phyloP scores from a whole-genome alignment of 2,888 invertebrate species.

The Meloe dianella region DNA sequence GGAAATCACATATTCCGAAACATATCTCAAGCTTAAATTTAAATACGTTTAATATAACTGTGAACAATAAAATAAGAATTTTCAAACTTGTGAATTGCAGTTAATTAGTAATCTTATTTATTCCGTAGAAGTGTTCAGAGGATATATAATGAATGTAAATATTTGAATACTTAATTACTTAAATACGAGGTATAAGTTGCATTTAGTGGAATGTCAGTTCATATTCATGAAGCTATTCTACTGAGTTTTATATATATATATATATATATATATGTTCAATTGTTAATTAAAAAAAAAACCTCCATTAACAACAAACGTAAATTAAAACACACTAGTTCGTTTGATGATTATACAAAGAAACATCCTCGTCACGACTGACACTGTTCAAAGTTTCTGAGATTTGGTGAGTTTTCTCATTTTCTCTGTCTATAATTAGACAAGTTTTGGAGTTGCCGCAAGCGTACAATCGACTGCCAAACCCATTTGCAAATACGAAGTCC shows the following conservation, averaged over 20 bases:
- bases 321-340: conserved; percentile 25
- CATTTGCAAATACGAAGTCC: conserved; percentile 31
- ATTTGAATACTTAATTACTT: conserved; percentile 28
- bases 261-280: not conserved
- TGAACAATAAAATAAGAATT: conserved; percentile 14
- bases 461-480: conserved; percentile 46
- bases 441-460: conserved; percentile 48
- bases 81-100: conserved; percentile 15
- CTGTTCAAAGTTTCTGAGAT: conserved; percentile 48
- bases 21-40: not conserved
- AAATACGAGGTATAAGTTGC: conserved; percentile 20
- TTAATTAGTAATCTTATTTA: conserved; percentile 16
- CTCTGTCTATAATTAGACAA: conserved; percentile 52
- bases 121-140: not conserved
- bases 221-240: not conserved
- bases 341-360: conserved; percentile 36
- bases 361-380: conserved; percentile 40
- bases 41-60: not conserved
- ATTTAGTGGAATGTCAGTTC: conserved; percentile 11
- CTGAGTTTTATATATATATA: not conserved
- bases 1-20: not conserved
- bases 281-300: not conserved
- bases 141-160: conserved; percentile 23
- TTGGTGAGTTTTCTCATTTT: conserved; percentile 51
- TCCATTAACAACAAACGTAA: not conserved